Percentiles rank a stretch among this genome's conserved stretches.
Conservation (phyloP, 1,140 invertebrate genomes). For the Rhopalosiphum maidis region DNA sequence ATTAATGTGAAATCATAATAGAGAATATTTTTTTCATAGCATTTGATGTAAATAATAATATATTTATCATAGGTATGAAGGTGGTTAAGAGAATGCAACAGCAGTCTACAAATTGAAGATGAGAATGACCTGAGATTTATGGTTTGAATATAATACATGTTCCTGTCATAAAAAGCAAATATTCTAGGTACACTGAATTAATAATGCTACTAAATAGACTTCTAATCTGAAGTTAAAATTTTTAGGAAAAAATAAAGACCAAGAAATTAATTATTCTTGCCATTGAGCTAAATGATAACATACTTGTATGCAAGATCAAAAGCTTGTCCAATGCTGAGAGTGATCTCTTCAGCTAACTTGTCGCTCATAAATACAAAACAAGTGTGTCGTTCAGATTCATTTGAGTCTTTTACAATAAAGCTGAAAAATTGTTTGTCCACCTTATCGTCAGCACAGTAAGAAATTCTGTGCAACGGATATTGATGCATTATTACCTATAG, state of each 20-base stretch:
- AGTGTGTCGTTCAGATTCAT: conserved; percentile 80
- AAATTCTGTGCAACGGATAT: conserved; percentile 96
- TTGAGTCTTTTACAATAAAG: conserved; percentile 92
- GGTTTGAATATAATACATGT: neutral
- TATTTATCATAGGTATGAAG: neutral
- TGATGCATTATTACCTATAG: conserved; percentile 82
- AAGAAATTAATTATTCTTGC: conserved; percentile 23
- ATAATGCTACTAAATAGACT: neutral
- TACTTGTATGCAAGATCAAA: conserved; percentile 94
- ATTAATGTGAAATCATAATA: neutral
- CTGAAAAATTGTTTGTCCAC: conserved; percentile 96
- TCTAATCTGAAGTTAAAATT: neutral
- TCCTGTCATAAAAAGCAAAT: neutral
- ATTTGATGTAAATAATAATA: neutral
- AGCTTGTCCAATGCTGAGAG: conserved; percentile 94
- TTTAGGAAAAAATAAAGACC: neutral
- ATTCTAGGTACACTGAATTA: conserved; percentile 1
- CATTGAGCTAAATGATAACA: conserved; percentile 43
- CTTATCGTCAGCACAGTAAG: conserved; percentile 97
- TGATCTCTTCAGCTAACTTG: conserved; percentile 95
- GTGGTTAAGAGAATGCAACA: neutral
- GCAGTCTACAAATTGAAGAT: neutral
- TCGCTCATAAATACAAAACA: conserved; percentile 97
- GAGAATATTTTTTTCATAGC: neutral
- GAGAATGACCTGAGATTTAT: neutral